phyloP scores from a whole-genome alignment of 1,140 invertebrate genomes.

The Drosophila albomicans region DNA sequence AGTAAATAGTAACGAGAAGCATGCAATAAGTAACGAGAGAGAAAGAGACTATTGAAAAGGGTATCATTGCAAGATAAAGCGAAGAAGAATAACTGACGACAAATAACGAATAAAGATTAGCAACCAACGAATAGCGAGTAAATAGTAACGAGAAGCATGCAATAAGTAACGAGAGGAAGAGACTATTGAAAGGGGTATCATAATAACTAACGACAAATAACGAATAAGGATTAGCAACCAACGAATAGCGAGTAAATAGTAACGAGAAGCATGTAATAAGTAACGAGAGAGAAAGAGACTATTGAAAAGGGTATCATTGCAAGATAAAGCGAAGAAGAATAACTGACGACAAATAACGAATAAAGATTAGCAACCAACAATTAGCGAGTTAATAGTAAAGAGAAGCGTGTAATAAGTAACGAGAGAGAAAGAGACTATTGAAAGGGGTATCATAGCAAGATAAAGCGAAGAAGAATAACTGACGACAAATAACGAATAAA shows the following conservation, averaged over 20 bases:
- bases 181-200: neutral
- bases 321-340: too few relatives aligned
- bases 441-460: too few relatives aligned
- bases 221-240: constrained; percentile 4
- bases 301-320: neutral
- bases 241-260: neutral
- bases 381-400: too few relatives aligned
- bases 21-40: neutral
- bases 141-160: neutral
- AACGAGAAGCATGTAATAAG: neutral
- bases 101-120: neutral
- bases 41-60: neutral
- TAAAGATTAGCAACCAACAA: too few relatives aligned
- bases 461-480: neutral
- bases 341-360: too few relatives aligned
- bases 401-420: neutral
- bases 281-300: neutral
- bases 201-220: too few relatives aligned
- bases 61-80: too few relatives aligned
- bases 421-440: too few relatives aligned
- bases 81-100: too few relatives aligned
- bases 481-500: neutral
- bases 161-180: neutral
- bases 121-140: neutral
- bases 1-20: neutral